Evolutionary conservation across 2,888 invertebrate genomes (phyloP).

Genomic region (Hipparchia sbordonii): DNA sequence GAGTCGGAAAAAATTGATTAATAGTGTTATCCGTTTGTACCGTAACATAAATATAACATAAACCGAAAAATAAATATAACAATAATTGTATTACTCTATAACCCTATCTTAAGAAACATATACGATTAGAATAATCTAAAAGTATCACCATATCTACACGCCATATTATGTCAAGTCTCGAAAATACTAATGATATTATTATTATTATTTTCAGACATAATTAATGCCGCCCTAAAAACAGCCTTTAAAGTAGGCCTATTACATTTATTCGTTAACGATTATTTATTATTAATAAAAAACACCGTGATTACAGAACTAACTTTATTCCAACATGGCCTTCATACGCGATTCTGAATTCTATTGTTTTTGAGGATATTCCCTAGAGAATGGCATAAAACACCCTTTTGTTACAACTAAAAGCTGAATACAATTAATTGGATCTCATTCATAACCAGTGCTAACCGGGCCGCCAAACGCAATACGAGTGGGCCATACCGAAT

Average conservation of each 20-base stretch:
- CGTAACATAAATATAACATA: no score
- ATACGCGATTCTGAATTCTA: not conserved
- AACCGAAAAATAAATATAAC: not conserved
- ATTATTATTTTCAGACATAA: no score
- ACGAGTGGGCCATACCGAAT: constrained; percentile 71
- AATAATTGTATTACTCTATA: not conserved
- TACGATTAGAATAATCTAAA: not conserved
- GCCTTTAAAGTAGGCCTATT: not conserved
- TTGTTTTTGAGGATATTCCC: not conserved
- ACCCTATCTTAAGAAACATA: not conserved
- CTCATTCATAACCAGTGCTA: constrained; percentile 28
- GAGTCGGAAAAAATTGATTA: not conserved
- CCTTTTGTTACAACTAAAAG: not conserved
- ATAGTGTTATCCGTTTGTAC: not conserved
- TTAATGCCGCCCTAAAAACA: not conserved
- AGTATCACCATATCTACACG: not conserved
- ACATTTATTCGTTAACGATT: no score
- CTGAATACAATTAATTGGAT: constrained; percentile 17
- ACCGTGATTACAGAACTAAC: no score
- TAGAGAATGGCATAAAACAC: not conserved
- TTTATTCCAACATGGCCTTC: not conserved
- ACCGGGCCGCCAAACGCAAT: constrained; percentile 24
- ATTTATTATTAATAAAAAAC: no score
- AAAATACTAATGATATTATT: not conserved
- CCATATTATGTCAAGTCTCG: no score